These are phyloP conservation scores for Eupithecia inturbata DNA, from an alignment of 2,888 invertebrate species.

Conservation along the genomic window DNA sequence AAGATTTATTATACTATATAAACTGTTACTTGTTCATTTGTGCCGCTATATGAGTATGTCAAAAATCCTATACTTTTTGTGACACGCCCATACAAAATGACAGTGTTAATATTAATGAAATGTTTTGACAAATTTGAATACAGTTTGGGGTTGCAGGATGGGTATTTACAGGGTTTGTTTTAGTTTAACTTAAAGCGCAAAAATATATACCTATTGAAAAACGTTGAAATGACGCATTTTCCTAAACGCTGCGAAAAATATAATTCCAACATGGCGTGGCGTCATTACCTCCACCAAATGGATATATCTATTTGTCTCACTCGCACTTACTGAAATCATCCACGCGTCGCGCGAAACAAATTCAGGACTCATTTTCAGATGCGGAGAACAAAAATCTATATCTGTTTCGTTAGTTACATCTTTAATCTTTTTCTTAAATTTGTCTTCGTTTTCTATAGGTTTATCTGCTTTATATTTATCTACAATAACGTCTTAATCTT, in stretches of 20 bases:
- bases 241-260: constrained; percentile 33
- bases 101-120: no score
- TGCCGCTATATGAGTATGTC: background rate
- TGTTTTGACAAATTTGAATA: background rate
- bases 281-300: constrained; percentile 56
- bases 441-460: background rate
- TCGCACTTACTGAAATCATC: constrained; percentile 59
- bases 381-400: constrained; percentile 1
- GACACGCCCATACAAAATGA: background rate
- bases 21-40: background rate
- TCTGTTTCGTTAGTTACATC: constrained; percentile 1
- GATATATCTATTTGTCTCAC: constrained; percentile 63
- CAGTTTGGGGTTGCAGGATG: background rate
- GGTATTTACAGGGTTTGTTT: background rate
- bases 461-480: constrained; percentile 4
- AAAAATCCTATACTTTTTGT: background rate
- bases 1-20: constrained; percentile 14
- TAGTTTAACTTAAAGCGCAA: background rate
- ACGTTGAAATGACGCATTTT: constrained; percentile 26
- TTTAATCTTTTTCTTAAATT: background rate
- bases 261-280: constrained; percentile 39
- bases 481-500: constrained; percentile 10
- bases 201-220: background rate
- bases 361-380: constrained; percentile 36
- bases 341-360: constrained; percentile 47